phyloP scores from a whole-genome alignment of 2,888 invertebrate genomes.

The Sesia apiformis region DNA sequence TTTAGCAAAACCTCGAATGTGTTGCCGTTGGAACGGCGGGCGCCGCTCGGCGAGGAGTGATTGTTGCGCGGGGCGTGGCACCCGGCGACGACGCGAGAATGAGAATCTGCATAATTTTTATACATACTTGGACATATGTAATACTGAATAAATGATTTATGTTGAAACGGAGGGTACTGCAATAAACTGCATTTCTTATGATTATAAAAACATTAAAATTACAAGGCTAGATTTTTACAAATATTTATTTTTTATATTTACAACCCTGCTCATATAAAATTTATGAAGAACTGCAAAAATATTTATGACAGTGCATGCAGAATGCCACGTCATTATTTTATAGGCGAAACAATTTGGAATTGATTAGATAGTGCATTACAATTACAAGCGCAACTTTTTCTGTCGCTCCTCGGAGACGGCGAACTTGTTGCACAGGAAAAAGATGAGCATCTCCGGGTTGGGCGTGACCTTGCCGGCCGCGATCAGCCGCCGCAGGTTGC shows the following conservation, averaged over 20 bases:
- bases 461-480: constrained; percentile 62
- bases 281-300: background rate
- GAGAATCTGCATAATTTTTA: constrained; percentile 28
- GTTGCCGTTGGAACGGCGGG: background rate
- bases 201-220: constrained; percentile 48
- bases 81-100: constrained; percentile 2
- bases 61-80: background rate
- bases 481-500: constrained; percentile 69
- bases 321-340: background rate
- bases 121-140: constrained; percentile 31
- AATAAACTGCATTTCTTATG: constrained; percentile 45
- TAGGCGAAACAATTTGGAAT: no score
- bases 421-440: constrained; percentile 70
- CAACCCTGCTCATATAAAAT: constrained; percentile 14
- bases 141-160: constrained; percentile 33
- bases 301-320: background rate
- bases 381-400: constrained; percentile 23
- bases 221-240: constrained; percentile 55
- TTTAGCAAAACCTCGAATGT: background rate
- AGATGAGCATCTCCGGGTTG: constrained; percentile 63
- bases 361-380: background rate
- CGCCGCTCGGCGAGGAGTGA: constrained; percentile 8
- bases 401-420: constrained; percentile 58
- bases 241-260: constrained; percentile 44
- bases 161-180: constrained; percentile 37